phyloP scores from a whole-genome alignment of 2,888 invertebrate genomes.

The Eilema sororculum region DNA sequence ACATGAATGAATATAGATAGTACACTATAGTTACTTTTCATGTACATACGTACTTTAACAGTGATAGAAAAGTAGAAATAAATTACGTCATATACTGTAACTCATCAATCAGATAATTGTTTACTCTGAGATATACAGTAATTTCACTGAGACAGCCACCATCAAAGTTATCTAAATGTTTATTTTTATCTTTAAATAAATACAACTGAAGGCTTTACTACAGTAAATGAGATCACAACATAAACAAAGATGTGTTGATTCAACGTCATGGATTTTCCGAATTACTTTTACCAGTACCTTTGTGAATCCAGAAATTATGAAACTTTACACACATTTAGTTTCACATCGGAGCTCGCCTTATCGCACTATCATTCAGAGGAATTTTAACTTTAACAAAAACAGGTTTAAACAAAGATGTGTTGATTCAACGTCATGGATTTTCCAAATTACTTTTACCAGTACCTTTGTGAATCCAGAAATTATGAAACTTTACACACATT shows the following conservation, averaged over 20 bases:
- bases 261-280: neutral
- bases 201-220: neutral
- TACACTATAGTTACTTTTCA: neutral
- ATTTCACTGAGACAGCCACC: constrained; percentile 3
- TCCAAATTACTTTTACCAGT: neutral
- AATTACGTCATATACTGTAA: constrained; percentile 8
- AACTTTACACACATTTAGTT: too few species aligned
- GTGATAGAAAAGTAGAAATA: neutral
- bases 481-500: too few species aligned
- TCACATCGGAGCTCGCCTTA: too few species aligned
- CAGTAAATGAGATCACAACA: neutral
- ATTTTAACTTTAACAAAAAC: too few species aligned
- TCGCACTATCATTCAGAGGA: too few species aligned
- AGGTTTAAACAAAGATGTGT: neutral
- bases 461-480: neutral
- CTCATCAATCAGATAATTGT: constrained; percentile 8
- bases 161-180: constrained; percentile 1
- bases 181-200: constrained; percentile 4
- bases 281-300: neutral
- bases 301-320: neutral
- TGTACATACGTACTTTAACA: neutral
- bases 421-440: neutral
- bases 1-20: neutral
- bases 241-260: neutral
- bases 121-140: constrained; percentile 2